These are phyloP conservation scores for Pardalotus punctatus DNA, from an alignment of 2,113 vertebrate species.

Conservation along the genomic window DNA sequence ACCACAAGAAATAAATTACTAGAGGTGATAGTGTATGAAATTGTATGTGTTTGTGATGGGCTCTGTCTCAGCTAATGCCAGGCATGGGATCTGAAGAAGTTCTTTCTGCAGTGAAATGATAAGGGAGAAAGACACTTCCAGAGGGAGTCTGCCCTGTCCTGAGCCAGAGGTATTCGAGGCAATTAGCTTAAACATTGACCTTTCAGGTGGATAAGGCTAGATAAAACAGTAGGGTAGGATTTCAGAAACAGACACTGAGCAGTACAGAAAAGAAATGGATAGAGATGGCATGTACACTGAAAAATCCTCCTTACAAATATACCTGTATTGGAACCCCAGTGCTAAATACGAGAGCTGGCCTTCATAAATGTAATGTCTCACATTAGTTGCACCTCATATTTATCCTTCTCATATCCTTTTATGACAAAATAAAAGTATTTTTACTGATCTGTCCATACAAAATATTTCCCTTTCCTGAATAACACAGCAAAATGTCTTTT, in stretches of 20 bases:
- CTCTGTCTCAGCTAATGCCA: background rate
- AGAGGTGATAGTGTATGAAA: background rate
- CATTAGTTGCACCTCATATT: background rate
- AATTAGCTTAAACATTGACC: background rate
- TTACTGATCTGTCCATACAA: background rate
- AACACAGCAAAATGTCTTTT: background rate
- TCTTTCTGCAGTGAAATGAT: background rate
- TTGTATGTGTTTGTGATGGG: background rate
- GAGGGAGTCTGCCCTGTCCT: background rate
- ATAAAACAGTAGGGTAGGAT: background rate
- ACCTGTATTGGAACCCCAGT: background rate
- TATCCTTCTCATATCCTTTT: background rate
- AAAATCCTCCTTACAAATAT: background rate
- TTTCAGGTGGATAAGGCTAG: background rate
- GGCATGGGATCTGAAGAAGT: background rate
- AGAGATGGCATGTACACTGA: background rate
- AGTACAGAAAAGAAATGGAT: background rate
- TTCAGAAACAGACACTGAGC: background rate
- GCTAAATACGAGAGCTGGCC: background rate
- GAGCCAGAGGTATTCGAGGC: background rate
- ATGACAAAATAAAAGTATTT: background rate
- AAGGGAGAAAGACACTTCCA: constrained; percentile 7
- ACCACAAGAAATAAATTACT: background rate
- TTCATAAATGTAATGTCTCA: background rate
- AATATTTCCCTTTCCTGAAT: background rate